Evolutionary conservation across 2,797 vertebrate genomes (phyloP), one percentile per base, ranked within the genome.

Genomic region (Catharus ustulatus): DNA sequence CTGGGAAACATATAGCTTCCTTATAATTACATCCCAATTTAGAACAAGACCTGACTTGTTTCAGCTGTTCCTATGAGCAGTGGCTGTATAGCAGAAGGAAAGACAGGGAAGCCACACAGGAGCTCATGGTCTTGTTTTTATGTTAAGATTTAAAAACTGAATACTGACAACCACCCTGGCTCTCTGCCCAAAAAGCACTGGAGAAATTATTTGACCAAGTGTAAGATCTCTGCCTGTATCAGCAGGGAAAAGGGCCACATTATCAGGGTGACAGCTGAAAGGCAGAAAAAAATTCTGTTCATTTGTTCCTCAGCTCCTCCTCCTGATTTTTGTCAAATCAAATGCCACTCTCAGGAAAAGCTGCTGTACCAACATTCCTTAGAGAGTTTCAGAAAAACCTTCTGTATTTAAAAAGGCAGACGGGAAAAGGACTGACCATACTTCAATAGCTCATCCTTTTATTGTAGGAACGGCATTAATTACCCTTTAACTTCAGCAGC

Each of bases 401-500:
- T 7, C 48, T 21, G 42, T 62, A 23, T 27, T 61, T 34, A 40
- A 55, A 27, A 13, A 57, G 22, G 29, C 26, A 66, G 43, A 57
- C 7, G 3, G 36, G 11, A 68, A 11, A 27, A 63, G 18, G 40
- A 1, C 26, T 42, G 40, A 4, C 32, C 15, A 5, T 4, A 51
- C 24, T 6, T 29, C 27, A 3, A 3, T 6, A 30, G 26, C 4
- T 72, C 43, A 38, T 30, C 21, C 15, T 84, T 86, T 92, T 57
- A 61, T 34, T 81, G 75, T 10, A 64, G 34, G 40, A 83, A 49
- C 5, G 3, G 17, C 6, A 48, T 81, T 58, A 63, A 84, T 97
- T 97, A 98, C 98, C 98, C 97, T 98, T 98, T 91, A 98, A 73
- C 58, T 97, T 97, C 66, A 98, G 92, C 30, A 98, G 93, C 72